Evolutionary conservation across 2,113 vertebrate genomes (phyloP), one percentile per base, ranked within the genome.

Genomic region (Forbesichthys agassizii): DNA sequence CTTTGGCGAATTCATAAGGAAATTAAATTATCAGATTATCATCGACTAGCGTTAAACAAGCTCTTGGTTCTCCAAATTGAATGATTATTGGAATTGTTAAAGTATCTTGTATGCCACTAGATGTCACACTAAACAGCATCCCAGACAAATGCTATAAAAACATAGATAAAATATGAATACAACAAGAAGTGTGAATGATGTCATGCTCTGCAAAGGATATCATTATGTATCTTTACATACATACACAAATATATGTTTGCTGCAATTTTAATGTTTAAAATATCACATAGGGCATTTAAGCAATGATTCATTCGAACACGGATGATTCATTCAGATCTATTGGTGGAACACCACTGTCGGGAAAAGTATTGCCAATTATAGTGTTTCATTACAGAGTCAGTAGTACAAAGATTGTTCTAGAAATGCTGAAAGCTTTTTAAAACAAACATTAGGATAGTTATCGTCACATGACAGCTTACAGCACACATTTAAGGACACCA

Each of bases 1-100:
- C 77, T 81, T 77, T 46, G 55, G 47, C 71, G 61, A 66, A 61
- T 73, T 90, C 90, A 90, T 83, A 90, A 65, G 83, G 79, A 80
- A 80, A 83, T 60, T 64, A 70, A 68, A 85, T 86, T 79, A 71
- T 81, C 78, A 80, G 74, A 75, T 87, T 71, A 68, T 82, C 69
- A 63, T 90, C 80, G 75, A 77, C 67, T 64, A 14, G 47, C 42
- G 69, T 69, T 72, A 56, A 64, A 67, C 42, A 27, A 3, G 49
- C 59, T 20, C 58, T 42, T 8, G 27, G 27, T 42, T 42, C 36
- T 8, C 36, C 16, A 63, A 69, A 62, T 70, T 42, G 47, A 74
- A 71, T 3, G 42, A 20, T 67, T 27, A 27, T 27, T 27, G 27
- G 27, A 27, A 27, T 27, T 27, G 27, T 27, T 27, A 27, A 27